Percentiles rank a stretch among this genome's conserved stretches.
Evolutionary conservation across 35 echinoderm and acorn worm genomes (phyloP).

Genomic region (Nesometra sesokonis): DNA sequence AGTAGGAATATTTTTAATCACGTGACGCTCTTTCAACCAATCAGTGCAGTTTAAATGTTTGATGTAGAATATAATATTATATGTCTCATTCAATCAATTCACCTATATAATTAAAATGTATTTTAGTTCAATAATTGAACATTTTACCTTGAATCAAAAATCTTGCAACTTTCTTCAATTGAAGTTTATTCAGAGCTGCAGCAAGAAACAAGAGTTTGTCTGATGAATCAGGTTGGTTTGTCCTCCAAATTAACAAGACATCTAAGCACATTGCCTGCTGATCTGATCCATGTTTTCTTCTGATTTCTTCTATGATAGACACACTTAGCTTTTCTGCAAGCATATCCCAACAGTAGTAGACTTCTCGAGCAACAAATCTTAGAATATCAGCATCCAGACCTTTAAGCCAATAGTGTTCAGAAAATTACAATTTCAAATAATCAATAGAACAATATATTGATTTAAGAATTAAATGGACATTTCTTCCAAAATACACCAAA

Average conservation of each 20-base stretch:
- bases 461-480: no score
- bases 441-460: no score
- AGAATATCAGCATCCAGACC: neutral
- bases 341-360: neutral
- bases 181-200: neutral
- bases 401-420: no score
- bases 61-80: no score
- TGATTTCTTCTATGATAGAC: neutral
- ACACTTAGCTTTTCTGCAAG: neutral
- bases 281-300: neutral
- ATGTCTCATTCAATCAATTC: no score
- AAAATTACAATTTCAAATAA: no score
- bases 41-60: no score
- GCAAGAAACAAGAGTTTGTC: neutral
- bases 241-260: neutral
- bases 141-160: neutral
- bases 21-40: no score
- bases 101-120: no score
- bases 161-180: neutral
- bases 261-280: neutral
- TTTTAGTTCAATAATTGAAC: no score
- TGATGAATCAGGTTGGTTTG: neutral
- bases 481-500: no score
- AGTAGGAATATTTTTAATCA: no score
- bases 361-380: neutral